These are phyloP conservation scores for Arctopsyche grandis DNA, from an alignment of 1,140 invertebrate genomes.

Conservation along the genomic window DNA sequence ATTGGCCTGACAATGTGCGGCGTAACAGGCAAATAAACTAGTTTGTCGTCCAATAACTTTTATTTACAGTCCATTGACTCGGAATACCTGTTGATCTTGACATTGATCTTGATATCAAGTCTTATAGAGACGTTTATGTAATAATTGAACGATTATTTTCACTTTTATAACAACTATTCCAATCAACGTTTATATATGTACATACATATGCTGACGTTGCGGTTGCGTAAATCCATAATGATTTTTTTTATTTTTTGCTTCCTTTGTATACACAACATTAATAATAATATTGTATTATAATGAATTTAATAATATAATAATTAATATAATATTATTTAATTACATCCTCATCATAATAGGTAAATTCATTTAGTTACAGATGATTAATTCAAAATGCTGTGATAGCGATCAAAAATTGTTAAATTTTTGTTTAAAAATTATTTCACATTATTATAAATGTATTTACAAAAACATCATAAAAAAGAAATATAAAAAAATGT, in stretches of 20 bases:
- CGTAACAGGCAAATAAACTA: slow-evolving; percentile 33
- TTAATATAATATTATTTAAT: too few relatives aligned
- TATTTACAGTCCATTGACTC: slow-evolving; percentile 38
- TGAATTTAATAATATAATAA: too few relatives aligned
- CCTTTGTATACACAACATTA: too few relatives aligned
- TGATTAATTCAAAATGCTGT: too few relatives aligned
- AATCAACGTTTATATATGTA: not conserved
- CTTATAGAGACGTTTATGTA: slow-evolving; percentile 13
- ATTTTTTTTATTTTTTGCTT: not conserved
- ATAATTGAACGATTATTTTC: slow-evolving; percentile 31
- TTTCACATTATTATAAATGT: too few relatives aligned
- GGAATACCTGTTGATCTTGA: slow-evolving; percentile 31
- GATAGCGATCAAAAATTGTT: too few relatives aligned
- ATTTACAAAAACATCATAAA: too few relatives aligned
- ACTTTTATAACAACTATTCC: slow-evolving; percentile 12
- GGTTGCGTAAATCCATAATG: not conserved
- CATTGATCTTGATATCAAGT: slow-evolving; percentile 34
- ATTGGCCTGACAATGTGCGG: slow-evolving; percentile 31
- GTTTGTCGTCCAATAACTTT: slow-evolving; percentile 33
- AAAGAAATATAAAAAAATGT: too few relatives aligned
- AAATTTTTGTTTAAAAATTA: too few relatives aligned
- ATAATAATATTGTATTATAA: too few relatives aligned
- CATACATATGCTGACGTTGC: not conserved
- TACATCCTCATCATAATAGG: too few relatives aligned
- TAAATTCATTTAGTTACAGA: too few relatives aligned